These are phyloP conservation scores for Falcaria lacertinaria DNA, from an alignment of 2,888 invertebrate species.

Conservation along the genomic window DNA sequence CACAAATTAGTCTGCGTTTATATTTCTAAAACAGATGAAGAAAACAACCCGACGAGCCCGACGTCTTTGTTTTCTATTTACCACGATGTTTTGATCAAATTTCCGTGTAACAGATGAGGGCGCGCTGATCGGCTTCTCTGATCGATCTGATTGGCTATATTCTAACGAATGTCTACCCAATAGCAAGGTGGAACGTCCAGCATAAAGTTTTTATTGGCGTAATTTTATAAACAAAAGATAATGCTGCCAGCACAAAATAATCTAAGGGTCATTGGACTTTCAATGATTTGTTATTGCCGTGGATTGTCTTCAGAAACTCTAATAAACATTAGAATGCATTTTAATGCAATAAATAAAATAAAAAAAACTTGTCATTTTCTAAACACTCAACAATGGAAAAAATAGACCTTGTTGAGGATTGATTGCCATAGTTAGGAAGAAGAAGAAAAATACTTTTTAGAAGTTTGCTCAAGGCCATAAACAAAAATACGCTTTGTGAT, in stretches of 20 bases:
- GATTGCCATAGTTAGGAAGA: too few species aligned
- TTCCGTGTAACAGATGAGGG: constrained; percentile 27
- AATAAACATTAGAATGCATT: too few species aligned
- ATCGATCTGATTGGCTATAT: constrained; percentile 23
- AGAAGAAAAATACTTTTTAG: too few species aligned
- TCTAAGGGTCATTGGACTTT: constrained; percentile 16
- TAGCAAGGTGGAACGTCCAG: background rate
- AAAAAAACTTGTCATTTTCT: too few species aligned
- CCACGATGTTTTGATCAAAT: constrained; percentile 33
- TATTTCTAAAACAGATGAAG: constrained; percentile 23
- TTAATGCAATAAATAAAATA: too few species aligned
- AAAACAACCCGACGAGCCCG: constrained; percentile 18
- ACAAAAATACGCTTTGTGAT: too few species aligned
- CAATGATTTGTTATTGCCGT: too few species aligned
- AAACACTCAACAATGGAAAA: too few species aligned
- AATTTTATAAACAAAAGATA: constrained; percentile 29
- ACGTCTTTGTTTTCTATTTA: constrained; percentile 52
- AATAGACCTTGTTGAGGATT: too few species aligned
- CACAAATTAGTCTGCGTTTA: constrained; percentile 12
- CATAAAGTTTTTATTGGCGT: constrained; percentile 32
- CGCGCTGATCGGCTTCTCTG: constrained; percentile 29
- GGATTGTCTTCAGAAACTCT: too few species aligned
- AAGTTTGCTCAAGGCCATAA: too few species aligned
- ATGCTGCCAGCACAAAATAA: constrained; percentile 26
- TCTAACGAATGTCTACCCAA: background rate